Evolutionary conservation across 1,140 invertebrate genomes (phyloP).

Genomic region (Drosophila ercepeae): DNA sequence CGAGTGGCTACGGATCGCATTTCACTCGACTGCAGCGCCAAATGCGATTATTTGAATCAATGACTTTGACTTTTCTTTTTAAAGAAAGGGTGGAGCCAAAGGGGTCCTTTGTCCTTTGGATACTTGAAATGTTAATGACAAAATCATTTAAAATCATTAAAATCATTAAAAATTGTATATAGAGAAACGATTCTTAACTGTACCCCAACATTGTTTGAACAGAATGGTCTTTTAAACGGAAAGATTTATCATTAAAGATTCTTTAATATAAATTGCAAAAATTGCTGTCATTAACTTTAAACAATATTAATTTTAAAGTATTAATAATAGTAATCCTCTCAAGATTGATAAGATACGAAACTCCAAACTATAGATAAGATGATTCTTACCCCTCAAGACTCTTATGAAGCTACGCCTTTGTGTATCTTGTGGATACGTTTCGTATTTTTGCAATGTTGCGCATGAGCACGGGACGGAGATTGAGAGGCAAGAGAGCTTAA

Average conservation of each 20-base stretch:
- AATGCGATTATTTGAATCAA: slow-evolving; percentile 13
- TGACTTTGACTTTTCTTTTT: slow-evolving; percentile 31
- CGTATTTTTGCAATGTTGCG: slow-evolving; percentile 61
- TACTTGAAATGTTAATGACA: not conserved
- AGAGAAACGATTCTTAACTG: no score
- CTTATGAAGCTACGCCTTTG: not conserved
- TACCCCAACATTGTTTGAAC: no score
- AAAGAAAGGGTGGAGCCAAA: not conserved
- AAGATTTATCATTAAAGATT: no score
- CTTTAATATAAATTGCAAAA: no score
- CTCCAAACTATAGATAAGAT: not conserved
- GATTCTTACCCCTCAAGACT: not conserved
- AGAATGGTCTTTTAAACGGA: no score
- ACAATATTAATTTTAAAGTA: no score
- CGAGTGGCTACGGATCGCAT: slow-evolving; percentile 23
- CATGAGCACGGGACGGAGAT: slow-evolving; percentile 51
- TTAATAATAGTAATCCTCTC: no score
- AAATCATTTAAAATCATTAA: no score
- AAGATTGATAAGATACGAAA: not conserved
- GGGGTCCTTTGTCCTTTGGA: not conserved
- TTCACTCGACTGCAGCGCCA: slow-evolving; percentile 19
- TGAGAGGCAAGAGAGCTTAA: slow-evolving; percentile 1
- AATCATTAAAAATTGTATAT: no score
- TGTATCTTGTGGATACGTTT: slow-evolving; percentile 7
- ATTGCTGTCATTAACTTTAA: no score